Base-by-base conservation (phyloP, 2,113 vertebrate genomes). In the Aptenodytes patagonicus region DNA sequence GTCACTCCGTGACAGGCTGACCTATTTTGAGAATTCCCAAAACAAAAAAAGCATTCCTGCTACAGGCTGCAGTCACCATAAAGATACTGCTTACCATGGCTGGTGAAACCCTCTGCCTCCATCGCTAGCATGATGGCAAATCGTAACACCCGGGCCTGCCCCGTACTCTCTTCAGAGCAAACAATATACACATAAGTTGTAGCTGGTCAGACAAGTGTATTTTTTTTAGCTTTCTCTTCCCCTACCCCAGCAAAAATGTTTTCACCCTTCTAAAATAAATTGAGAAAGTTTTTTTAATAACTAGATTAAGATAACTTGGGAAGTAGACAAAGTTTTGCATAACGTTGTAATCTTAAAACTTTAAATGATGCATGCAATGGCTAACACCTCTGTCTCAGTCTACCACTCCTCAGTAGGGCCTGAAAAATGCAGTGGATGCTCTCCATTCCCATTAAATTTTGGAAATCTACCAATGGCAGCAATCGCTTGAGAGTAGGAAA, bases 11-110 rank as follows among this genome's bases (percentile, higher is more conserved):
- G 61, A 76, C 31, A 89, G 77, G 47, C 34, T 72, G 69, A 42
- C 57, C 90, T 94, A 94, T 95, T 89, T 65, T 76, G 49, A 92
- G 89, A 96, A 79, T 49, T 34, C 18, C 25, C 25, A 40, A 81
- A 73, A 57, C 7, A 9, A 32, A 86, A 81, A 71, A 93, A 51
- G 7, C 29, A 17, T 19, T 51, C 62, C 62, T 57, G 60, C 68
- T 61, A 60, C 65, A 68, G 0, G 1, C 18, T 69, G 31, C 73
- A 65, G 20, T 40, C 84, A 79, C 44, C 52, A 55, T 11, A 60
- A 78, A 60, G 72, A 40, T 34, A 70, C 1, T 68, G 81, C 47
- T 87, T 79, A 49, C 68, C 60, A 38, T 0, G 9, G 61, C 81
- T 87, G 81, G 82, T 71, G 65, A 89, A 93, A 91, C 8, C 21